Evolutionary conservation across 2,113 vertebrate genomes (phyloP).

Genomic region (Anhinga rufa): DNA sequence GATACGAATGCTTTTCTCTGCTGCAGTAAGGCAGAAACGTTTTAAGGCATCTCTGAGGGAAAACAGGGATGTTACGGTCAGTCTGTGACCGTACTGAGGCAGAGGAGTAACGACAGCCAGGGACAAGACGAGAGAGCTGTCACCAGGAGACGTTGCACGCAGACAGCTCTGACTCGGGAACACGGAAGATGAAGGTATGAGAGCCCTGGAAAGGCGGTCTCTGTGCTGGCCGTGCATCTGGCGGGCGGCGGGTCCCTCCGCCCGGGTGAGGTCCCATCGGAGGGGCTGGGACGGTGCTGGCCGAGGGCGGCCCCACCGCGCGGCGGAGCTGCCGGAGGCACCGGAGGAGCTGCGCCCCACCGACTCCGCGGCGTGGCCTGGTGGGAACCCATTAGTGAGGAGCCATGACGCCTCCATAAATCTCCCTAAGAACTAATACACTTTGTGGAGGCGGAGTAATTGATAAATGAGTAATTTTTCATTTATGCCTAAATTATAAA

Average conservation of each 20-base stretch:
- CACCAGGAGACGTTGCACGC: neutral
- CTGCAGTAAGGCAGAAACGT: neutral
- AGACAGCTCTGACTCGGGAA: neutral
- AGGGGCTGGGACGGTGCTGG: neutral
- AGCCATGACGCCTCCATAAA: neutral
- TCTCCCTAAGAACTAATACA: neutral
- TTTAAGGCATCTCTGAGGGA: neutral
- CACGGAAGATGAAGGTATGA: too few relatives aligned
- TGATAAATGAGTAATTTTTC: neutral
- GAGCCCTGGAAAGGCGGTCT: neutral
- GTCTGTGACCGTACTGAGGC: neutral
- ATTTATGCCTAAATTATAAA: neutral
- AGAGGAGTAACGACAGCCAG: neutral
- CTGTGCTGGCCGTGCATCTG: neutral
- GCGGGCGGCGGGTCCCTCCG: neutral
- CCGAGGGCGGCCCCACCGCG: too few relatives aligned
- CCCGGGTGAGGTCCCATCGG: rapidly evolving
- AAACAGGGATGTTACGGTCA: neutral
- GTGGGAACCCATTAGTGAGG: neutral
- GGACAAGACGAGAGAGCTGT: neutral
- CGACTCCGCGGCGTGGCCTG: rapidly evolving
- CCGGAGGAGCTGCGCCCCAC: neutral
- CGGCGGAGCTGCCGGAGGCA: neutral
- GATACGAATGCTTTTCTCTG: neutral
- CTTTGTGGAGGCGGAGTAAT: neutral